These are phyloP conservation scores for Acromyrmex echinatior DNA, from an alignment of 1,140 invertebrate species.

Conservation along the genomic window DNA sequence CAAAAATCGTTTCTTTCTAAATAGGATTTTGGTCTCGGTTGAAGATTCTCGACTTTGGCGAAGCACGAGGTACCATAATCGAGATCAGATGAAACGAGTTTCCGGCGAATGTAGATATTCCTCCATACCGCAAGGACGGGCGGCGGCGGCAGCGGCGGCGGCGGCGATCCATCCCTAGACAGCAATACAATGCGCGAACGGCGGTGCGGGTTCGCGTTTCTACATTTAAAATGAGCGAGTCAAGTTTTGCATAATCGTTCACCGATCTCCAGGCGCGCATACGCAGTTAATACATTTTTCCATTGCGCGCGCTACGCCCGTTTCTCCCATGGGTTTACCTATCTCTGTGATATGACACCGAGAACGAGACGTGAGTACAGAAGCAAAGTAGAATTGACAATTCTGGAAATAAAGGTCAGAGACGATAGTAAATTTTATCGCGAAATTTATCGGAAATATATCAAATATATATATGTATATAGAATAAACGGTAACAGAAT, in stretches of 20 bases:
- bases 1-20: conserved; percentile 5
- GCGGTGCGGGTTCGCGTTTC: conserved; percentile 66
- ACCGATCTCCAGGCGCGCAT: conserved; percentile 68
- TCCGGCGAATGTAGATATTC: conserved; percentile 26
- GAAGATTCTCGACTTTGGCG: neutral
- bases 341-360: conserved; percentile 51
- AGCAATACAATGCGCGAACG: conserved; percentile 49
- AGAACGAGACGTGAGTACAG: conserved; percentile 42
- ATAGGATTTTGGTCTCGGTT: conserved; percentile 27
- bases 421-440: neutral
- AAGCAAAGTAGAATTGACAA: conserved; percentile 41
- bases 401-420: neutral
- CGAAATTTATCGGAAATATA: neutral
- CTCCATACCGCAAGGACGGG: neutral
- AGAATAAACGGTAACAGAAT: neutral
- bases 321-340: conserved; percentile 45
- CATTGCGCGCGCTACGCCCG: conserved; percentile 20
- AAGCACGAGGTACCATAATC: conserved; percentile 35
- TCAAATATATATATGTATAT: neutral
- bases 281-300: conserved; percentile 67
- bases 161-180: conserved; percentile 62
- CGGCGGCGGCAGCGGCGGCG: neutral
- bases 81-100: conserved; percentile 42
- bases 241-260: conserved; percentile 73
- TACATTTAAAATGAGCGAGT: conserved; percentile 74